Percentiles rank a stretch among this genome's conserved stretches.
phyloP scores from a whole-genome alignment of 2,113 vertebrate genomes.

The Urocitellus parryii region DNA sequence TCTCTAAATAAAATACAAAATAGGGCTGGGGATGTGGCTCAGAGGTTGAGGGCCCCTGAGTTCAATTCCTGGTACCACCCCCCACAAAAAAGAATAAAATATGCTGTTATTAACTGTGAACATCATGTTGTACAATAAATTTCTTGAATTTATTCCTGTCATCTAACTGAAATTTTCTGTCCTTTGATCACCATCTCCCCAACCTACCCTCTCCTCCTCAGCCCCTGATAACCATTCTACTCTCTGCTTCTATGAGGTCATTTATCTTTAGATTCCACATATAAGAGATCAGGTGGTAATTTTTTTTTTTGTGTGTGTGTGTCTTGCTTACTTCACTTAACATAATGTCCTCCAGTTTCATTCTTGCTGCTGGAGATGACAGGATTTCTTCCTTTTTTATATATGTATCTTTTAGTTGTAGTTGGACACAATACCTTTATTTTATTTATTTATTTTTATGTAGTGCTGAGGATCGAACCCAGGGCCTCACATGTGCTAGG shows the following conservation, averaged over 20 bases:
- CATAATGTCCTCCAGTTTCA: not conserved
- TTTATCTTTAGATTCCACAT: not conserved
- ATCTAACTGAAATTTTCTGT: not conserved
- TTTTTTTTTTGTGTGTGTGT: not conserved
- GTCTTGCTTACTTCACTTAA: not conserved
- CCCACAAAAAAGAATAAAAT: too few species aligned
- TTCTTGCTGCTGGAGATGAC: not conserved
- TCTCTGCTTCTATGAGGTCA: not conserved
- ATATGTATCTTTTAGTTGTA: too few species aligned
- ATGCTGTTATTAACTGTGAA: not conserved
- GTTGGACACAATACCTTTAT: too few species aligned
- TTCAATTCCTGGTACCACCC: too few species aligned
- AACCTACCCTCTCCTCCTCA: not conserved
- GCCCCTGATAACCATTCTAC: not conserved
- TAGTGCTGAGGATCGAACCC: too few species aligned
- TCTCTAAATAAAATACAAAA: too few species aligned
- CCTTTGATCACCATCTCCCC: not conserved
- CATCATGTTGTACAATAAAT: not conserved
- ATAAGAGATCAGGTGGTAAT: not conserved
- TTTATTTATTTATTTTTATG: too few species aligned
- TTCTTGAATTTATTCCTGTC: not conserved
- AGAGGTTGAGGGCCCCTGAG: too few species aligned
- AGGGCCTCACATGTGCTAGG: too few species aligned
- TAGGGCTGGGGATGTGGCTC: too few species aligned
- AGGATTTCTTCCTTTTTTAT: too few species aligned